Evolutionary conservation across 2,797 vertebrate genomes (phyloP).

Genomic region (Acanthurus tractus): DNA sequence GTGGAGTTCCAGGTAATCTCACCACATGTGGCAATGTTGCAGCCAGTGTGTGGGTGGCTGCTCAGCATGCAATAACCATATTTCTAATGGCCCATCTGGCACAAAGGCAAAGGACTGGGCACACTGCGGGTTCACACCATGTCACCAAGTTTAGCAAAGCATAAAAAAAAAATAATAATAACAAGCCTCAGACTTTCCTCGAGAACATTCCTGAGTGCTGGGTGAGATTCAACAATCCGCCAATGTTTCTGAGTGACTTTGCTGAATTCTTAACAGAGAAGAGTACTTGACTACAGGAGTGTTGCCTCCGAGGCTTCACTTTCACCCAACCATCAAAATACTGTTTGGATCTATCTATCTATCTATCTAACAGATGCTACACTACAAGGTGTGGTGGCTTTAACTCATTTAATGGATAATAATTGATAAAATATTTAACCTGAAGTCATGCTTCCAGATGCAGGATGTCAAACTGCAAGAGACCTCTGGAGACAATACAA

Average conservation of each 20-base stretch:
- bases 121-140: conserved; percentile 25
- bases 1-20: conserved; percentile 67
- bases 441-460: too few species aligned
- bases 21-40: conserved; percentile 67
- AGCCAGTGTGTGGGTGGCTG: conserved; percentile 69
- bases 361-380: too few species aligned
- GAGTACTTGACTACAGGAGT: conserved; percentile 13
- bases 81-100: conserved; percentile 80
- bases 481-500: too few species aligned
- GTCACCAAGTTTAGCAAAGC: conserved; percentile 50
- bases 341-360: conserved; percentile 8
- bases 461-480: too few species aligned
- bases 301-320: conserved; percentile 12
- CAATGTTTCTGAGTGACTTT: conserved; percentile 31
- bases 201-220: conserved; percentile 26
- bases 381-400: too few species aligned
- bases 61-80: conserved; percentile 69
- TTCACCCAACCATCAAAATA: conserved; percentile 1
- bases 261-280: conserved; percentile 19
- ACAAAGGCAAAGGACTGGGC: conserved; percentile 48
- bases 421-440: too few species aligned
- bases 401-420: too few species aligned
- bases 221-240: conserved; percentile 23
- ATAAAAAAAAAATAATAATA: conserved; percentile 1
- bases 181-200: conserved; percentile 25